Evolutionary conservation across 2,797 vertebrate genomes (phyloP), one percentile per base, ranked within the genome.

Genomic region (Chaetodon trifasciatus): DNA sequence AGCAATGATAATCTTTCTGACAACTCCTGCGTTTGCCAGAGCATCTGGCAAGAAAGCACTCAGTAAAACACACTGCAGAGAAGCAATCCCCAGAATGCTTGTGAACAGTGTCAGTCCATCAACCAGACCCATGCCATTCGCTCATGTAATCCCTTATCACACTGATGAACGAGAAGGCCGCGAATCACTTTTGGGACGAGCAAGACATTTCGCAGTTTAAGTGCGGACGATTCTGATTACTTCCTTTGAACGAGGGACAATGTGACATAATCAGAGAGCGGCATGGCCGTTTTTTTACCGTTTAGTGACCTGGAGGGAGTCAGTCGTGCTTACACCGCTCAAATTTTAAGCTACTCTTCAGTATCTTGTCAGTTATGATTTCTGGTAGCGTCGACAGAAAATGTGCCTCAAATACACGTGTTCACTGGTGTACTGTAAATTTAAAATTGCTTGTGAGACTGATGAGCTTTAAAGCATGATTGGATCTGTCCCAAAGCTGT

Each of bases 1-100:
- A 76, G 84, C 75, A 86, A 69, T 66, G 79, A 83, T 89, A 83
- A 85, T 91, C 85, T 89, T 74, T 83, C 76, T 85, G 86, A 90
- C 85, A 89, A 84, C 77, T 79, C 73, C 40, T 28, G 66, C 85
- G 81, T 91, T 79, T 78, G 83, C 88, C 87, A 86, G 71, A 84
- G 75, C 35, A 50, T 68, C 78, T 82, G 82, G 81, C 81, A 58
- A 42, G 55, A 58, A 79, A 84, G 76, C 70, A 24, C 76, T 74
- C 74, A 65, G 60, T 63, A 67, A 74, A 81, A 70, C 42, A 71
- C 57, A 40, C 47, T 37, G 60, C 52, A 64, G 67, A 72, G 70
- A 39, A 83, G 73, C 61, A 65, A 69, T 83, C 74, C 72, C n/a
- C 68, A 68, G 69, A 62, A 67, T 39, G 80, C 76, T 78, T 86